These are phyloP conservation scores for Prionailurus bengalensis DNA, from an alignment of 2,113 vertebrate genomes.

Conservation along the genomic window DNA sequence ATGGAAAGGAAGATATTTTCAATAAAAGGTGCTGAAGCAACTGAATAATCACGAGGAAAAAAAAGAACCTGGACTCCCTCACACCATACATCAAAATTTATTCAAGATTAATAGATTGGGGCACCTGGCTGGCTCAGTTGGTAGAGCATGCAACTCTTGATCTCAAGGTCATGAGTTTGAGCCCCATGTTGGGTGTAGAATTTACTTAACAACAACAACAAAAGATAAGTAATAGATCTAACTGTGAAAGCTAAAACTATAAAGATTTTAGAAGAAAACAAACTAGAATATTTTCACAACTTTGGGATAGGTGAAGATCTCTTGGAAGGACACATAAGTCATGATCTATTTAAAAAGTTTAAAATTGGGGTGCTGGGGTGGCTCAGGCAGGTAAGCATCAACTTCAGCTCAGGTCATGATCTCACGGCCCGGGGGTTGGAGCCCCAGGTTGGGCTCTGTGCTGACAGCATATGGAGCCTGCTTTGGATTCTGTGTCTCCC, in stretches of 20 bases:
- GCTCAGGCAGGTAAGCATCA: no score
- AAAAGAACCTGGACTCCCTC: neutral
- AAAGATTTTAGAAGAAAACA: conserved; percentile 33
- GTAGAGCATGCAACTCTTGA: neutral
- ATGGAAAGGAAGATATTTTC: neutral
- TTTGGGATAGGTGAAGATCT: neutral
- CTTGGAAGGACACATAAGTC: neutral
- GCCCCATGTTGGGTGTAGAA: neutral
- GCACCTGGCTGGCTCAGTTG: neutral
- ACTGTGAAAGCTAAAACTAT: conserved; percentile 9
- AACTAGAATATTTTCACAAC: neutral
- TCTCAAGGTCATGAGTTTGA: neutral
- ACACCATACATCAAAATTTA: neutral
- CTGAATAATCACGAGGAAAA: neutral
- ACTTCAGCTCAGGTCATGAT: no score
- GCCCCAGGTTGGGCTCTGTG: no score
- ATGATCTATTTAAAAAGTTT: conserved; percentile 11
- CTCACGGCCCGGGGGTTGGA: no score
- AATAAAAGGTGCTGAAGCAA: neutral
- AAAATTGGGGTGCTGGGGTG: neutral
- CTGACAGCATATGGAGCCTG: no score
- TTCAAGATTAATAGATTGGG: neutral
- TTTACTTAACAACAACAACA: neutral
- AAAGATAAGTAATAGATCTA: neutral
- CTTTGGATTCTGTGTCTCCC: no score